Base-by-base conservation (phyloP, 2,888 invertebrate species). In the Chrysolina haemoptera region DNA sequence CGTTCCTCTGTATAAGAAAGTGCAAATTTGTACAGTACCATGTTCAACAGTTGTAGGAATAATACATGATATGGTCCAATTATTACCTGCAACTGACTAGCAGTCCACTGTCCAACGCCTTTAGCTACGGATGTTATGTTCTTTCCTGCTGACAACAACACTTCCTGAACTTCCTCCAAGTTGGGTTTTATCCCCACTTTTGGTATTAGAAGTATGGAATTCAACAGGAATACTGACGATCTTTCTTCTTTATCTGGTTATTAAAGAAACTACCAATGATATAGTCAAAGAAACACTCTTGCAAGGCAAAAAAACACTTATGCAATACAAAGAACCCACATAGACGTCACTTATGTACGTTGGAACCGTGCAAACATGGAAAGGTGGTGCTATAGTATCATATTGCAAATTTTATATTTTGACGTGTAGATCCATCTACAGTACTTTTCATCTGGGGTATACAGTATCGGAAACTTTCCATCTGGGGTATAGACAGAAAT, bases 101-200 rank as follows among this genome's bases (percentile, higher is more conserved):
- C 95, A 6, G 93, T 93, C 98, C 98, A 98, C 85, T 96, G 97
- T 0, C 95, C 94, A 22, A 98, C 96, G 40, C 96, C 96, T 87
- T 96, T 96, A 0, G 97, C 93, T 53, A 97, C 93, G 18, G 94
- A 94, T 0, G 96, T 93, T 78, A 98, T 96, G 79, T 93, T 92
- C 88, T 94, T 95, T 10, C 97, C 96, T 8, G 95, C 95, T 53
- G 93, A 89, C 55, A 94, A 91, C 59, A 98, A 89, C 12, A 94
- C 92, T 71, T 96, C 96, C 87, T 98, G 98, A 27, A 98, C 93
- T 78, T 98, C 97, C 68, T 98, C 97, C 76, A 98, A 89, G 80
- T 93, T 95, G 5, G 98, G 98, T 79, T 94, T 93, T 70, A 97
- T 94, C 1, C 93, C 92, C 43, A 98, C 95, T 84, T 95, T 94